Evolutionary conservation across 23 tunicate genomes (phyloP).

Genomic region (Corella eumyota): DNA sequence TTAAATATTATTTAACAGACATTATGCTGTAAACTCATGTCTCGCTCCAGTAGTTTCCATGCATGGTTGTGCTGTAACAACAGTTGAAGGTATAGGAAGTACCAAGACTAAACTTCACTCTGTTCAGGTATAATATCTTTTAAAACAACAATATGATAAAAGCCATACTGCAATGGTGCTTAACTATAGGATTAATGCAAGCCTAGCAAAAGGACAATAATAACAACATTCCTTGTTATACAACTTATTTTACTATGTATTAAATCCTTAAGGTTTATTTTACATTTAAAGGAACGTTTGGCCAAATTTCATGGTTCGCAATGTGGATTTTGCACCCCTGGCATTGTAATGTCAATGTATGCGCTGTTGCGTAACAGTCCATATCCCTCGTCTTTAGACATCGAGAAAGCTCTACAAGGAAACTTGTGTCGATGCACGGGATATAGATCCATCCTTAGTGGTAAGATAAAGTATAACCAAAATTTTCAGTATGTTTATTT

Average conservation of each 20-base stretch:
- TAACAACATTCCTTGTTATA: too few relatives aligned
- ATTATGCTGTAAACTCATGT: slow-evolving; percentile 79
- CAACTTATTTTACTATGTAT: too few relatives aligned
- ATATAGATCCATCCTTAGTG: slow-evolving; percentile 77
- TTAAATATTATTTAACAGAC: slow-evolving; percentile 23
- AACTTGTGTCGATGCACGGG: slow-evolving; percentile 91
- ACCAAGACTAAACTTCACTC: slow-evolving; percentile 77
- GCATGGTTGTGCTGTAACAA: slow-evolving; percentile 82
- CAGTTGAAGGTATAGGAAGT: slow-evolving; percentile 95
- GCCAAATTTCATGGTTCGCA: slow-evolving; percentile 82
- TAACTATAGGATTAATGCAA: too few relatives aligned
- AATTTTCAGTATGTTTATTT: too few relatives aligned
- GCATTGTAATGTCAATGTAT: slow-evolving; percentile 97
- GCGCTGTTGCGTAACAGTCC: slow-evolving; percentile 72
- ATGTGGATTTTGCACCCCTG: slow-evolving; percentile 98
- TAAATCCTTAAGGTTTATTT: too few relatives aligned
- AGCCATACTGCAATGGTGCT: too few relatives aligned
- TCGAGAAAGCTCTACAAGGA: slow-evolving; percentile 76
- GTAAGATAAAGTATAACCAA: slow-evolving; percentile 6
- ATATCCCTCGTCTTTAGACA: slow-evolving; percentile 45
- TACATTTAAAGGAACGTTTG: slow-evolving; percentile 55
- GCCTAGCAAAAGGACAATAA: too few relatives aligned
- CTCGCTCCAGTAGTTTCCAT: slow-evolving; percentile 71
- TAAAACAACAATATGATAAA: too few relatives aligned
- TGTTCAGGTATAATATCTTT: slow-evolving; percentile 37